phyloP scores from a whole-genome alignment of 2,113 vertebrate species.

The Psephotus haematonotus region DNA sequence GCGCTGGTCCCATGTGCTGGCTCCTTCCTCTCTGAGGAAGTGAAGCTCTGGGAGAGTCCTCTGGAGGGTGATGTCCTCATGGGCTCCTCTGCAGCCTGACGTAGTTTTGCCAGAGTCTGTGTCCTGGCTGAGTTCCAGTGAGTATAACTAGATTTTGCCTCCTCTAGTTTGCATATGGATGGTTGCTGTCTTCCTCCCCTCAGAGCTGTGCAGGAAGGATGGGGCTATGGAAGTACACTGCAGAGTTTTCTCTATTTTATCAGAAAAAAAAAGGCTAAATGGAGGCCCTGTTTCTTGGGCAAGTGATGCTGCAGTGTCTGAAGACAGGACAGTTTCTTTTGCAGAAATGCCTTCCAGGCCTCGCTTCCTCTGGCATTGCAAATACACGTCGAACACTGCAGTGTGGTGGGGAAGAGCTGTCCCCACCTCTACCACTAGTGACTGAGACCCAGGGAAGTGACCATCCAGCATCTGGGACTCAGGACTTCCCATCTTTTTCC shows the following conservation, averaged over 20 bases:
- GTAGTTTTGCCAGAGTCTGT: neutral
- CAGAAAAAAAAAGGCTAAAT: neutral
- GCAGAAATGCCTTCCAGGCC: neutral
- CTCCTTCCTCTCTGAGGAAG: neutral
- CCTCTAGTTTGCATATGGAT: neutral
- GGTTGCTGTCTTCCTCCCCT: neutral
- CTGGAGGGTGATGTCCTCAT: too few relatives aligned
- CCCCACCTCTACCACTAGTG: neutral
- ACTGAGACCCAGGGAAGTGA: neutral
- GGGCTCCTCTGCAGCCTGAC: neutral
- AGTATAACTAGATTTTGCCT: neutral
- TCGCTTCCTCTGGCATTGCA: neutral
- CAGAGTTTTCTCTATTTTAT: neutral
- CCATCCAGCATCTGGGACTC: neutral
- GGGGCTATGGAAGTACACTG: neutral
- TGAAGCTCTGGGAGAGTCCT: neutral
- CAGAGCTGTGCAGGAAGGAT: neutral
- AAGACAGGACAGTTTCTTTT: neutral
- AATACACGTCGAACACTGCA: neutral
- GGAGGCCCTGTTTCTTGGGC: neutral
- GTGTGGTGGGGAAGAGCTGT: rapidly evolving
- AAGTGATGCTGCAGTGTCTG: neutral
- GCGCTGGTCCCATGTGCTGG: neutral
- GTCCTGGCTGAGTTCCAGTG: neutral
- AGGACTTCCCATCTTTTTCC: neutral